These are phyloP conservation scores for Falco columbarius DNA, from an alignment of 2,797 vertebrate genomes.

Conservation along the genomic window DNA sequence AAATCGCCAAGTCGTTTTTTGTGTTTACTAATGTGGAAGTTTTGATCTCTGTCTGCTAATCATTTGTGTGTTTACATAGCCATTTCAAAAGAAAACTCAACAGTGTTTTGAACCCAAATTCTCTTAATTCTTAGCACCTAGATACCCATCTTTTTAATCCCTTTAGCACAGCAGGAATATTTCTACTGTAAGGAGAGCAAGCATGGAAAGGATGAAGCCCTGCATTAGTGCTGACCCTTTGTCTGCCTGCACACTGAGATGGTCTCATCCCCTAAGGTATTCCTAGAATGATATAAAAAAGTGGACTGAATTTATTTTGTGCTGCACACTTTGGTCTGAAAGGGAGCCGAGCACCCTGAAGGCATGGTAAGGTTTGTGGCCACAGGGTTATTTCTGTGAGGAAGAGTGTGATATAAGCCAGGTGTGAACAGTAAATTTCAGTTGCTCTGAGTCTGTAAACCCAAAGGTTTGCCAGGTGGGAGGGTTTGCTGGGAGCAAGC, in stretches of 20 bases:
- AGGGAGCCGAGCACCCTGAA: neutral
- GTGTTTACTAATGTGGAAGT: neutral
- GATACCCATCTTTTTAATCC: constrained; percentile 1
- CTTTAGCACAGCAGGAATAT: neutral
- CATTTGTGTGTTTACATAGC: neutral
- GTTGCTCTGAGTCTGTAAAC: neutral
- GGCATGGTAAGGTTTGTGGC: neutral
- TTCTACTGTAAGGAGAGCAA: neutral
- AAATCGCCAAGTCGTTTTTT: neutral
- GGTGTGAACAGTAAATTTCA: neutral
- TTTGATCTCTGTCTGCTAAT: neutral
- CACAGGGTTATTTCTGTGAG: neutral
- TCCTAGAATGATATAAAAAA: neutral
- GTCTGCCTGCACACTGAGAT: neutral
- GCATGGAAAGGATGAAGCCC: neutral
- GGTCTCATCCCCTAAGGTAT: neutral
- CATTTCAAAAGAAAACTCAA: constrained; percentile 2
- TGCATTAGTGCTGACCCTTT: neutral
- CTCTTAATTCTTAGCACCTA: constrained; percentile 3
- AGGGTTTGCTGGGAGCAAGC: neutral
- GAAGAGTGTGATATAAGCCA: neutral
- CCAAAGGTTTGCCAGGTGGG: neutral
- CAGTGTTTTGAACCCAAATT: neutral
- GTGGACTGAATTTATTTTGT: neutral
- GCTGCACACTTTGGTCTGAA: neutral